Percentiles rank a stretch among this genome's conserved stretches.
phyloP scores from a whole-genome alignment of 1,140 invertebrate genomes.

The Drosophila sp. region DNA sequence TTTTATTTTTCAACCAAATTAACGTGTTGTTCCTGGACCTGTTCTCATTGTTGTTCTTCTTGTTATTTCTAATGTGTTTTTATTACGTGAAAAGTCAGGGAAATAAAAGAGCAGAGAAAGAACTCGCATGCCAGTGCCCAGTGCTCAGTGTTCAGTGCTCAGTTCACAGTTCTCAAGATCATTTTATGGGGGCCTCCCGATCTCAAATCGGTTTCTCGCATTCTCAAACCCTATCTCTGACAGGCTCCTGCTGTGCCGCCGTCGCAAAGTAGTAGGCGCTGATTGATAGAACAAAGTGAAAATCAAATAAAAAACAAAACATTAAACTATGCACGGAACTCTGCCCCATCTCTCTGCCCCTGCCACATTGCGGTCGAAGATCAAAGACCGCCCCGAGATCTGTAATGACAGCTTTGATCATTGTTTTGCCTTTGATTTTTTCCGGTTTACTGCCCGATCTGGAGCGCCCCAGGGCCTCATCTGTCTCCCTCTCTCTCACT shows the following conservation, averaged over 20 bases:
- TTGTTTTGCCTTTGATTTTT: slow-evolving; percentile 83
- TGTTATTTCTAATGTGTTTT: slow-evolving; percentile 73
- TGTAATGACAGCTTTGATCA: slow-evolving; percentile 84
- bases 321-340: slow-evolving; percentile 62
- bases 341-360: background rate
- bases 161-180: slow-evolving; percentile 67
- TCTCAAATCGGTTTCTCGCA: slow-evolving; percentile 10
- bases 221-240: slow-evolving; percentile 34
- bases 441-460: slow-evolving; percentile 65
- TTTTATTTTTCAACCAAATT: slow-evolving; percentile 79
- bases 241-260: slow-evolving; percentile 46
- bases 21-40: slow-evolving; percentile 47
- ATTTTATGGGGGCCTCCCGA: slow-evolving; percentile 57
- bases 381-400: slow-evolving; percentile 81
- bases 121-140: slow-evolving; percentile 60
- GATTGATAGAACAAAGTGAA: slow-evolving; percentile 83
- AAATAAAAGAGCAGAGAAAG: slow-evolving; percentile 35
- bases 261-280: slow-evolving; percentile 78
- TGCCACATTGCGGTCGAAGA: slow-evolving; percentile 71
- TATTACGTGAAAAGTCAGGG: slow-evolving; percentile 52
- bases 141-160: no score
- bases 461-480: slow-evolving; percentile 23
- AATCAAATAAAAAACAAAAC: slow-evolving; percentile 84
- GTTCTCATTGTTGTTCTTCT: slow-evolving; percentile 36
- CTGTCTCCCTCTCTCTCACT: background rate